Evolutionary conservation across 1,140 invertebrate genomes (phyloP).

Genomic region (Sarcophaga peregrina): DNA sequence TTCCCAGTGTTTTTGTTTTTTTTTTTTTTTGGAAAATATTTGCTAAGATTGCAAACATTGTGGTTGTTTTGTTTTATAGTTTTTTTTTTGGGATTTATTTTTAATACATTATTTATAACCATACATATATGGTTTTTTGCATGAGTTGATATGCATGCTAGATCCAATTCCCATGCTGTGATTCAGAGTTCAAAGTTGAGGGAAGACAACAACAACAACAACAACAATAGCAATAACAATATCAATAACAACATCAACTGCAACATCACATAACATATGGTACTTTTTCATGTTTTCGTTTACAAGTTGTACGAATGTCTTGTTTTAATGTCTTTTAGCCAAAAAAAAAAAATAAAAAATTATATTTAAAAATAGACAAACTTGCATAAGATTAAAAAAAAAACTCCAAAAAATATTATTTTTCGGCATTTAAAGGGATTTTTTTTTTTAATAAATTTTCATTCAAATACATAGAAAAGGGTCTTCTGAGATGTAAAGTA

Average conservation of each 20-base stretch:
- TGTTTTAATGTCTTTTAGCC: background rate
- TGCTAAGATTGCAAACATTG: no score
- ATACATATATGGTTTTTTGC: no score
- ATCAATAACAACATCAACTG: background rate
- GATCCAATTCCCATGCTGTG: constrained; percentile 18
- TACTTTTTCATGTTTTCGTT: background rate
- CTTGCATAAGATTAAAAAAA: constrained; percentile 15
- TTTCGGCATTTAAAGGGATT: no score
- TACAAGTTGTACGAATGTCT: background rate
- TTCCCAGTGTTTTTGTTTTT: constrained; percentile 1
- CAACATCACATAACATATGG: background rate
- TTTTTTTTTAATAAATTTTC: no score
- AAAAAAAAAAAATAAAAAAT: background rate
- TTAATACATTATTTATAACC: no score
- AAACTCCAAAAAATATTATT: no score
- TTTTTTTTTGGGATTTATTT: background rate
- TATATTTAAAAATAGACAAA: background rate
- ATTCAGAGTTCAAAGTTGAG: constrained; percentile 24
- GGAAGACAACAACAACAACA: background rate
- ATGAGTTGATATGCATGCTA: background rate
- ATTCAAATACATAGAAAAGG: no score
- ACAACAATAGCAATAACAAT: background rate
- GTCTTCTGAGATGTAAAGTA: no score
- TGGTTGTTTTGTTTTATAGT: no score
- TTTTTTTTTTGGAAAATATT: no score